Evolutionary conservation across 2,888 invertebrate species (phyloP), one percentile per base, ranked within the genome.

Genomic region (Macrophya alboannulata): DNA sequence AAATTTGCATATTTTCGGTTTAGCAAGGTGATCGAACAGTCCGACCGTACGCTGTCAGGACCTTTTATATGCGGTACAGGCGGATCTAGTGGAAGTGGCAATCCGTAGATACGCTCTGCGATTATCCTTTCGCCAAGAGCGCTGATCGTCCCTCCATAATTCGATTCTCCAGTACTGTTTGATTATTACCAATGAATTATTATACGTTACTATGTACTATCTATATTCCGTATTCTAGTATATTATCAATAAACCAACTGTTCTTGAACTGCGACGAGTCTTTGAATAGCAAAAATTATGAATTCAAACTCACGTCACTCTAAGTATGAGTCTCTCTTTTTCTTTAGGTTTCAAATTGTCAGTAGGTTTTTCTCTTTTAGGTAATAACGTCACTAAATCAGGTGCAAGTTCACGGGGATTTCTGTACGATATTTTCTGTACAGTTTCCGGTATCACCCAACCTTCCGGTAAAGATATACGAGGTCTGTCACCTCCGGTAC

Each of bases 371-470:
- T 5, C 15, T 31, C 77, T 65, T 85, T 84, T 89, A 31, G n/a
- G 83, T 43, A 37, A 15, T 74, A 72, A n/a, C 43, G 31, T 10
- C 21, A 65, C 21, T 12, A 81, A 62, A 74, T 83, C 79, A 1
- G 74, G 77, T 5, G 72, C 85, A 17, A 89, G 82, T 72, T 88
- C 84, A 84, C 87, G 87, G 0, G 90, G 90, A 87, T 92, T 86
- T 87, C 90, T 87, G 72, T 88, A 92, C 1, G 89, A 87, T 84
- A 85, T 87, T 83, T 79, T 87, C 25, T 91, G 89, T 31, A 87
- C 86, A 6, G 92, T 91, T 86, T 92, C 90, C 10, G 90, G 88
- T 87, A 92, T 88, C 10, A 87, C 9, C 89, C 89, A 89, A n/a
- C 87, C 85, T 17, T 89, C 86, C 0, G 92, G 89, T 62, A 92